A percentile compares a stretch with the other conserved stretches of the same genome.
phyloP scores from a whole-genome alignment of 2,797 vertebrate species.

The Amblyopsis hoosieri region DNA sequence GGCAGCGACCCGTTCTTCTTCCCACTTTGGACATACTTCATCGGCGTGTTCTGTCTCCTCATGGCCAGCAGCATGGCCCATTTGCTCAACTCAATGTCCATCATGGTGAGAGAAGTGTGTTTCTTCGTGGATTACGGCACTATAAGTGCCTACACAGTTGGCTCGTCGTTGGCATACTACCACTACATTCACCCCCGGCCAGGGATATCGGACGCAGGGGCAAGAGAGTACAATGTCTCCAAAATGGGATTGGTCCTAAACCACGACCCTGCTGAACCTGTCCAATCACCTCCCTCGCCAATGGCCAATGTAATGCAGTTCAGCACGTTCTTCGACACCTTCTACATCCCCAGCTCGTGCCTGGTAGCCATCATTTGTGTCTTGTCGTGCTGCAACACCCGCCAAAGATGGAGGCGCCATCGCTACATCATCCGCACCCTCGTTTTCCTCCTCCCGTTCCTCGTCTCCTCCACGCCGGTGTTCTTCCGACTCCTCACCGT shows the following conservation, averaged over 20 bases:
- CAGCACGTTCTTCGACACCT: conserved; percentile 66
- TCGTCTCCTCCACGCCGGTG: conserved; percentile 76
- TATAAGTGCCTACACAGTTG: conserved; percentile 75
- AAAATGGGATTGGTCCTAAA: neutral
- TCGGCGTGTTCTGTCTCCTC: conserved; percentile 76
- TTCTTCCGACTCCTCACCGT: conserved; percentile 79
- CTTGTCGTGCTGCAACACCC: conserved; percentile 81
- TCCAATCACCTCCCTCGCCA: neutral
- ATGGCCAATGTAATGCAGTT: conserved; percentile 25
- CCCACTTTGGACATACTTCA: conserved; percentile 80
- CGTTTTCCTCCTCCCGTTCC: conserved; percentile 81
- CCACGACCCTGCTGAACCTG: neutral
- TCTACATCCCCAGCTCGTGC: conserved; percentile 80
- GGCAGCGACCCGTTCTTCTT: conserved; percentile 73
- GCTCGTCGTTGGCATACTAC: conserved; percentile 72
- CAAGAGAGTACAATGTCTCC: conserved; percentile 38
- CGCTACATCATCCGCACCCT: conserved; percentile 82
- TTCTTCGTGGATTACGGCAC: conserved; percentile 83
- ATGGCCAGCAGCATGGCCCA: conserved; percentile 79
- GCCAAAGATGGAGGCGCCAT: conserved; percentile 76
- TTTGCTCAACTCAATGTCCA: conserved; percentile 83
- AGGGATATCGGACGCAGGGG: conserved; percentile 41
- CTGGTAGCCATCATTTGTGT: conserved; percentile 78
- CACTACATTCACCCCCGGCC: conserved; percentile 75
- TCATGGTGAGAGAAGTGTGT: conserved; percentile 75